A percentile compares a stretch with the other conserved stretches of the same genome.
Conservation (phyloP, 2,113 vertebrate genomes). For the Felis chaus region DNA sequence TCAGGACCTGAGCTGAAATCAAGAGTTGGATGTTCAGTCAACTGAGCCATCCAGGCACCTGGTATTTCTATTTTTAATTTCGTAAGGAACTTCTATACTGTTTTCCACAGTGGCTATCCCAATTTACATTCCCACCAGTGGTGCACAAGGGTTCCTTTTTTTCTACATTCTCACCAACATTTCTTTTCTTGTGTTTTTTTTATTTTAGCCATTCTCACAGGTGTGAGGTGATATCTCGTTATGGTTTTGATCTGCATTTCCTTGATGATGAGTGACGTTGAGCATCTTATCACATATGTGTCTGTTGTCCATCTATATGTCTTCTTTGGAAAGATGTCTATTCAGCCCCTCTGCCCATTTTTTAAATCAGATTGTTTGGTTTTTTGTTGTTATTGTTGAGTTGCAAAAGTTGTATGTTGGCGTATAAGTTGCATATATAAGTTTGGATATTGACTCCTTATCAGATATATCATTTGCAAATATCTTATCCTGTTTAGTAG, state of each 20-base stretch:
- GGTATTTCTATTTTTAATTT: neutral
- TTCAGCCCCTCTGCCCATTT: neutral
- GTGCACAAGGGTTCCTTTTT: neutral
- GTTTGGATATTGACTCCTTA: neutral
- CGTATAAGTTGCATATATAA: neutral
- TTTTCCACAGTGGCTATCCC: neutral
- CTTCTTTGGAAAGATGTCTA: neutral
- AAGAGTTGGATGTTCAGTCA: too few relatives aligned
- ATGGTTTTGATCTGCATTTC: neutral
- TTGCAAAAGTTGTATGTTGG: neutral
- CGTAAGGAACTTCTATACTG: neutral
- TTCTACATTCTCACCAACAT: neutral
- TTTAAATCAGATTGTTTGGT: neutral
- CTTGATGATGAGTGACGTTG: neutral
- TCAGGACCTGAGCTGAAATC: too few relatives aligned
- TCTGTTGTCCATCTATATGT: neutral
- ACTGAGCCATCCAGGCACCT: too few relatives aligned
- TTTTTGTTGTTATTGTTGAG: neutral
- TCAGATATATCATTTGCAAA: neutral
- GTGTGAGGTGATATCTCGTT: neutral
- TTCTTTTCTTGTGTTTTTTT: neutral
- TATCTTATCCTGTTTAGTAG: neutral
- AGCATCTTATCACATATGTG: neutral
- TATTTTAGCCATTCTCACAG: neutral
- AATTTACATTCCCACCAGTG: neutral